These are phyloP conservation scores for Lithophane socia DNA, from an alignment of 2,888 invertebrate genomes.

Conservation along the genomic window DNA sequence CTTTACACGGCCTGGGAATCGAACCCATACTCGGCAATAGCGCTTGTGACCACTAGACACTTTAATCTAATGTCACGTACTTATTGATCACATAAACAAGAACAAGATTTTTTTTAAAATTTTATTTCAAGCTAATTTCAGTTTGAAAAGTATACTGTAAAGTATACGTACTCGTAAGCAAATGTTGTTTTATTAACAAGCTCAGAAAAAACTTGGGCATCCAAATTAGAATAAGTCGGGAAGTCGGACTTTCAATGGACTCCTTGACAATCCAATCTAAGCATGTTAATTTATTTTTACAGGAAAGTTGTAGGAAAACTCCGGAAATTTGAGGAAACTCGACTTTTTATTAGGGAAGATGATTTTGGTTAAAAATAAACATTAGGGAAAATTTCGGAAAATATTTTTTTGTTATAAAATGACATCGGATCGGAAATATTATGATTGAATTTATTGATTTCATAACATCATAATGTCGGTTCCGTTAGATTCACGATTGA, in stretches of 20 bases:
- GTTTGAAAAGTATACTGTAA: slow-evolving; percentile 8
- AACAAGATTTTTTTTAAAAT: no score
- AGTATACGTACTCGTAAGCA: slow-evolving; percentile 32
- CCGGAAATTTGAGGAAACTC: slow-evolving; percentile 36
- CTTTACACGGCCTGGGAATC: no score
- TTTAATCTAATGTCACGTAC: no score
- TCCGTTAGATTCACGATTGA: fast-evolving
- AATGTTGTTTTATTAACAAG: slow-evolving; percentile 50
- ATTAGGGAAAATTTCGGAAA: neutral
- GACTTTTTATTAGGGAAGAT: slow-evolving; percentile 25
- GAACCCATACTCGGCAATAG: neutral
- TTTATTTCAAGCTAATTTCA: neutral
- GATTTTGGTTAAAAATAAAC: slow-evolving; percentile 19
- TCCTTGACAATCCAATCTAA: slow-evolving; percentile 78
- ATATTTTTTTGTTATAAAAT: neutral
- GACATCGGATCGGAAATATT: no score
- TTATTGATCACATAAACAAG: no score
- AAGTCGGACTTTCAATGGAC: slow-evolving; percentile 63
- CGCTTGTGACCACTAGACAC: neutral
- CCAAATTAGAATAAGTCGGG: slow-evolving; percentile 73
- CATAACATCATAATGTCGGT: no score
- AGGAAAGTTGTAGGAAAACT: slow-evolving; percentile 47
- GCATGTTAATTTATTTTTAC: slow-evolving; percentile 79
- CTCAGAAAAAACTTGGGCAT: slow-evolving; percentile 52
- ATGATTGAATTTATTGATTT: neutral